These are phyloP conservation scores for Paguma larvata DNA, from an alignment of 2,797 vertebrate genomes.

Conservation along the genomic window DNA sequence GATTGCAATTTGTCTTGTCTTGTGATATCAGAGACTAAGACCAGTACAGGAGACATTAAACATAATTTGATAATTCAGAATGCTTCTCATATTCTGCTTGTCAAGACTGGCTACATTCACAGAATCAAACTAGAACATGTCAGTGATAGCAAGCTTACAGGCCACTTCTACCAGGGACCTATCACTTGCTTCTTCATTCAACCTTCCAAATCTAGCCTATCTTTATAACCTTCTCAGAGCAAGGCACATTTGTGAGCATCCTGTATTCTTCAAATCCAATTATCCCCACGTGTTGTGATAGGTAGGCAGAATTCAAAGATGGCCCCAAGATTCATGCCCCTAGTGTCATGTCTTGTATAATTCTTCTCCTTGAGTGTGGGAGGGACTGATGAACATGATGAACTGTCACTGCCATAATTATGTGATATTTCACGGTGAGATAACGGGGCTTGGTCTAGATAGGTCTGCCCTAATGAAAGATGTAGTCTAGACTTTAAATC, in stretches of 20 bases:
- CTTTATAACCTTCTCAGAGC: neutral
- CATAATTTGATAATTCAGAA: slow-evolving; percentile 27
- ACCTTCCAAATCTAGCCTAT: neutral
- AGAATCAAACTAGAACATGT: neutral
- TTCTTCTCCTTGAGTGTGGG: neutral
- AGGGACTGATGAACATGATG: neutral
- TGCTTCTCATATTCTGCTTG: slow-evolving; percentile 25
- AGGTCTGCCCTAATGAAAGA: neutral
- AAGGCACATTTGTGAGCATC: neutral
- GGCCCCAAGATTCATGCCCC: neutral
- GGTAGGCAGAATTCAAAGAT: neutral
- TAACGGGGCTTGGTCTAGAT: neutral
- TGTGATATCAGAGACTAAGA: slow-evolving; percentile 46
- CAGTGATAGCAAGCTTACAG: neutral
- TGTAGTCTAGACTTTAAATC: neutral
- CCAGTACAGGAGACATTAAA: slow-evolving; percentile 38
- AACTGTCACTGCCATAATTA: neutral
- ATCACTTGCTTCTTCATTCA: neutral
- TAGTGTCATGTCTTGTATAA: neutral
- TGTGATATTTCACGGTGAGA: neutral
- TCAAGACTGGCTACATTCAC: slow-evolving; percentile 51
- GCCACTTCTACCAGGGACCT: neutral
- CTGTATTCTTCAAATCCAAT: neutral
- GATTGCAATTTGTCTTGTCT: slow-evolving; percentile 68
- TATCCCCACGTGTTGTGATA: neutral